Base-by-base conservation (phyloP, 2,113 vertebrate genomes). In the Ahaetulla prasina region DNA sequence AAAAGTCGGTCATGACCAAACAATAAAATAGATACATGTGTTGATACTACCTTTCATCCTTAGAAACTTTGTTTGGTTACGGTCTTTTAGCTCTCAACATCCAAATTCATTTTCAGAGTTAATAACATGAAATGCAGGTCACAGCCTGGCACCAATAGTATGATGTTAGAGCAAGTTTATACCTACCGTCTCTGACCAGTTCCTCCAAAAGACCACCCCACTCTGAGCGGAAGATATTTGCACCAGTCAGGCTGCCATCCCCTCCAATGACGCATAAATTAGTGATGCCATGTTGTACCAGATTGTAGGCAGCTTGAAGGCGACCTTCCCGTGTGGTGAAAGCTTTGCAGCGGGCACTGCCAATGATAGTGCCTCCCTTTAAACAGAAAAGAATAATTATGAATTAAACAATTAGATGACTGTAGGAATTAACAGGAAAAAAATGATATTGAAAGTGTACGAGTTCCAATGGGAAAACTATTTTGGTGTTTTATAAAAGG, bases 231-330 rank as follows among this genome's bases (percentile, higher is more conserved):
- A 99, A 99, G 96, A 99, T 97, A 96, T 99, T 98, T 0, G 99
- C 99, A 0, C 99, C 99, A 0, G 99, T 99, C 92, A 99, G 98
- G 97, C 99, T 99, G 97, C 99, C 99, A 0, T 99, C 99, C 0
- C 99, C 99, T 0, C 99, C 99, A 0, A 99, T 99, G 95, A 99
- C 99, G 0, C 99, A 99, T 94, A 99, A 97, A 97, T 99, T 99
- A 97, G 98, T 98, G 97, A 99, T 99, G 94, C 98, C 98, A 0
- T 97, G 98, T 89, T 98, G 98, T 25, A 99, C 98, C 91, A 99
- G 97, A 97, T 99, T 99, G 85, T 96, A 98, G 91, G 99, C 99
- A 0, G 99, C 99, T 0, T 96, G 95, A 43, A 98, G 97, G 84
- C 99, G 97, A 0, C 99, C 99, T 0, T 98, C 98, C 0, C 98